Percentiles rank a stretch among this genome's conserved stretches.
phyloP scores from a whole-genome alignment of 2,888 invertebrate species.

The Yponomeuta sedellus region DNA sequence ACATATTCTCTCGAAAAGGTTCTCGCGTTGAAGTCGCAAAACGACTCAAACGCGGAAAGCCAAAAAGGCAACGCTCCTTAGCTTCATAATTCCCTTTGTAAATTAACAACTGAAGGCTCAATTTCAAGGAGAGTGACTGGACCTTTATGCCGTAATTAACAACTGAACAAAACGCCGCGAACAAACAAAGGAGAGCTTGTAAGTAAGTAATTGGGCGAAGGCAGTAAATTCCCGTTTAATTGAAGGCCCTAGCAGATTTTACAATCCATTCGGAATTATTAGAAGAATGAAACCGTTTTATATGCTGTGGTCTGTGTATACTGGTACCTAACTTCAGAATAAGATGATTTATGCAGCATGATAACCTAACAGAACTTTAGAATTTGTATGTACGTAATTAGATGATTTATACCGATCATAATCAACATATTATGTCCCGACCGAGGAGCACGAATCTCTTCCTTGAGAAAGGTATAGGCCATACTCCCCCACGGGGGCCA shows the following conservation, averaged over 20 bases:
- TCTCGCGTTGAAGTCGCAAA: too few relatives aligned
- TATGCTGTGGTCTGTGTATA: not conserved
- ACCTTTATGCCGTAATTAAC: not conserved
- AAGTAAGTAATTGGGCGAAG: not conserved
- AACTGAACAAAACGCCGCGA: not conserved
- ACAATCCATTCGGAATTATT: constrained; percentile 13
- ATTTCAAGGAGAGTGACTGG: not conserved
- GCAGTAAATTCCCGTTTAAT: not conserved
- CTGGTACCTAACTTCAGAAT: not conserved
- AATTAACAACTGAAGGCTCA: not conserved
- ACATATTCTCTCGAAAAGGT: too few relatives aligned
- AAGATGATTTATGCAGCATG: too few relatives aligned
- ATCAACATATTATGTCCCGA: too few relatives aligned
- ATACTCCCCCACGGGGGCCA: too few relatives aligned
- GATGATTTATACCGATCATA: too few relatives aligned
- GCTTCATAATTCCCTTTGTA: not conserved
- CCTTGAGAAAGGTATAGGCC: too few relatives aligned
- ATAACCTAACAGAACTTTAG: too few relatives aligned
- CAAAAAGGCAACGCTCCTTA: not conserved
- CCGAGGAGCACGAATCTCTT: too few relatives aligned
- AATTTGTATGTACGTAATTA: too few relatives aligned
- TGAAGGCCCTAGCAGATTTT: constrained; percentile 6
- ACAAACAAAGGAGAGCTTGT: not conserved
- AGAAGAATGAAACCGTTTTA: constrained; percentile 13
- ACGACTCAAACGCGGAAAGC: not conserved